A percentile compares a stretch with the other conserved stretches of the same genome.
phyloP scores from a whole-genome alignment of 1,140 invertebrate genomes.

The Colletes gigas region DNA sequence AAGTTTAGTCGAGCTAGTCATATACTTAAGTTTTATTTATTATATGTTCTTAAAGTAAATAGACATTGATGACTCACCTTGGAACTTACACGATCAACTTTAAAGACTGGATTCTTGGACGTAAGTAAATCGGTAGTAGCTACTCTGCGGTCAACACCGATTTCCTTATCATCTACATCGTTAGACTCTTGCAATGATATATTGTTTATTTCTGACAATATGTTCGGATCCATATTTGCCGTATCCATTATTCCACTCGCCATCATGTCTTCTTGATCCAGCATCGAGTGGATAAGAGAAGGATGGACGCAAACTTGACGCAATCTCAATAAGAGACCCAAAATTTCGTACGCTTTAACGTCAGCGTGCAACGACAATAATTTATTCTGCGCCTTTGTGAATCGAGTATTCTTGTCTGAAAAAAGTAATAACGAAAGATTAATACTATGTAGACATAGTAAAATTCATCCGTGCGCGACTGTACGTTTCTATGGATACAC shows the following conservation, averaged over 20 bases:
- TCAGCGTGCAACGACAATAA: conserved; percentile 76
- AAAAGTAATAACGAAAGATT: conserved; percentile 13
- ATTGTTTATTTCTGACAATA: conserved; percentile 83
- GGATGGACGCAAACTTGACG: conserved; percentile 95
- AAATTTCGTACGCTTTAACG: conserved; percentile 88
- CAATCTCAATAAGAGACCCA: conserved; percentile 91
- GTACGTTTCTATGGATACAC: background rate
- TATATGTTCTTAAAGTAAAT: background rate
- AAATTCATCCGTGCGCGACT: background rate
- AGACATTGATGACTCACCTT: conserved; percentile 79
- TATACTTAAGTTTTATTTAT: no score
- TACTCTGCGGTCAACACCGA: conserved; percentile 71
- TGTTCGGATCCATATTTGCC: conserved; percentile 80
- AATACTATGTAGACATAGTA: background rate
- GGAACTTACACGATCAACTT: conserved; percentile 82
- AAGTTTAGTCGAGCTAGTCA: background rate
- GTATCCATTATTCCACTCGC: conserved; percentile 66
- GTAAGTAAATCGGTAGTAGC: conserved; percentile 80
- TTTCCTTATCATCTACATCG: conserved; percentile 73
- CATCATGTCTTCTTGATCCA: conserved; percentile 78
- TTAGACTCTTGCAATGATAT: conserved; percentile 72
- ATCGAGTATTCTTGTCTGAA: conserved; percentile 69
- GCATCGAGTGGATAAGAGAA: conserved; percentile 87
- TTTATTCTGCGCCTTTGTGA: conserved; percentile 75
- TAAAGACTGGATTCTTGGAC: conserved; percentile 87